These are phyloP conservation scores for Theristicus caerulescens DNA, from an alignment of 2,113 vertebrate genomes.

Conservation along the genomic window DNA sequence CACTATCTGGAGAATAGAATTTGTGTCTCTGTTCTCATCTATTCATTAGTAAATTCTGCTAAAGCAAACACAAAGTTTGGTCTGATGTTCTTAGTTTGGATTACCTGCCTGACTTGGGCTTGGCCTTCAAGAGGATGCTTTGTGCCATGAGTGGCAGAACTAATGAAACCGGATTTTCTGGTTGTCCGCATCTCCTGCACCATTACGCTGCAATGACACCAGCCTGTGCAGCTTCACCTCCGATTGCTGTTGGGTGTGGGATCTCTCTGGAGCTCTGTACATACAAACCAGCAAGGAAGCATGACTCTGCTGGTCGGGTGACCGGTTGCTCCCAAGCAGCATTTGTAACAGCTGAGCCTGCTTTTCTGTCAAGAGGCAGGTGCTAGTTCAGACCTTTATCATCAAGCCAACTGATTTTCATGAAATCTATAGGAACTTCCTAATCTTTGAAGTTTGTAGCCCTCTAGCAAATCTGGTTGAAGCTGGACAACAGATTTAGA, in stretches of 20 bases:
- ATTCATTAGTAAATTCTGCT: background rate
- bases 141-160: background rate
- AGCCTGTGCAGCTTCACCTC: background rate
- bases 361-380: background rate
- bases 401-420: background rate
- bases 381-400: background rate
- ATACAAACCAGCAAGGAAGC: background rate
- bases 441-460: background rate
- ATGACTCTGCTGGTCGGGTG: background rate
- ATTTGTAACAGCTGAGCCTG: background rate
- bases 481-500: background rate
- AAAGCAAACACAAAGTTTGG: background rate
- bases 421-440: background rate
- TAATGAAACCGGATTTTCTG: background rate
- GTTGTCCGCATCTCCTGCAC: background rate
- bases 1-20: background rate
- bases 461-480: background rate
- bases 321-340: background rate
- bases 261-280: background rate
- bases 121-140: background rate
- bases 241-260: background rate
- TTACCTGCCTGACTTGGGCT: background rate
- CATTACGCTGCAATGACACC: background rate
- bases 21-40: background rate
- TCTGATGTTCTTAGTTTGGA: background rate